Evolutionary conservation across 1,140 invertebrate genomes (phyloP), one percentile per base, ranked within the genome.

Genomic region (Eufriesea mexicana): DNA sequence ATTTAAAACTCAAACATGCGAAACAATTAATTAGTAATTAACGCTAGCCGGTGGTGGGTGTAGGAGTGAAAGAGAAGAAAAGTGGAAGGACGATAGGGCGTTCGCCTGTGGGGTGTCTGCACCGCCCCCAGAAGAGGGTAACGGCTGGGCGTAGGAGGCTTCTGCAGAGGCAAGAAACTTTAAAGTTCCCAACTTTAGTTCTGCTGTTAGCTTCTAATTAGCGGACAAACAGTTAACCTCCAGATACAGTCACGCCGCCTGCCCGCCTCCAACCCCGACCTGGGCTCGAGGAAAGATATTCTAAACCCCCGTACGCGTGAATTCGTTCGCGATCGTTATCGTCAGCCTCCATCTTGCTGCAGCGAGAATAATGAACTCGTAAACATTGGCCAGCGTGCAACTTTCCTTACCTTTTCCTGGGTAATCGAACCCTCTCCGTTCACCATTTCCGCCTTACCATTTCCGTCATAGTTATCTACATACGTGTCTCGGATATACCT

Each of bases 1-100:
- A 93, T 92, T 92, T 91, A 91, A 91, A 93, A 94, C 86, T 93
- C 93, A 94, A 93, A 94, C 92, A 93, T 89, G 88, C 90, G 89
- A 93, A 93, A 93, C 93, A 93, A 93, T 93, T 93, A 93, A 93
- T 93, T 93, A 93, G 90, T 92, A 93, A 93, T 93, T 93, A 93
- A 92, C 91, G 91, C 88, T 92, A 79, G 89, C 85, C 86, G 89
- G 78, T 89, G 73, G 89, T 85, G 82, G 72, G 28, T 42, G 83
- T 70, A 83, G 75, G 73, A 79, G 61, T 45, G 68, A 85, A 67
- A 61, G 77, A 61, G 74, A 77, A 66, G 59, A 55, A 77, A 83
- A 89, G 68, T 78, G 76, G 62, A 71, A 57, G 80, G 47, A 87
- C 79, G 79, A 64, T 70, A 66, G 57, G 71, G 75, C 64, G 84